These are phyloP conservation scores for Corticium candelabrum DNA, from an alignment of 37 sponge, comb jelly and placozoan species.

Conservation along the genomic window DNA sequence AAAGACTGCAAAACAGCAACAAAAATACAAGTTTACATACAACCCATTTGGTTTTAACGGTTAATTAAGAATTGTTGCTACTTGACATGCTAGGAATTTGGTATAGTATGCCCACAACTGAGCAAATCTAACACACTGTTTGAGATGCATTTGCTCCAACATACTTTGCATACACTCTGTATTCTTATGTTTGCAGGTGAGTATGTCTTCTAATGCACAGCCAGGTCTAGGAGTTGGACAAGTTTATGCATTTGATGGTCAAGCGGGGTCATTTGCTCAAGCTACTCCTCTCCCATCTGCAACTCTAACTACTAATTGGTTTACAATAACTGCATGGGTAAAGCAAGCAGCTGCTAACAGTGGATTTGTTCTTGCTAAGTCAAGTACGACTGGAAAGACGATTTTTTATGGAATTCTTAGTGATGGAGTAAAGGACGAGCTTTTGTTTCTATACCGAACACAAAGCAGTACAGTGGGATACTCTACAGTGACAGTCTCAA, in stretches of 20 bases:
- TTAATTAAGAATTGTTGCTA: no score
- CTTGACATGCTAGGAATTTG: no score
- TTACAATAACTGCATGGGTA: conserved; percentile 50
- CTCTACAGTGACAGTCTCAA: conserved; percentile 18
- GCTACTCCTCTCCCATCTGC: background rate
- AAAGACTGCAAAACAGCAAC: no score
- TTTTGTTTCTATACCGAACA: conserved; percentile 43
- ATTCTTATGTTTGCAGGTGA: no score
- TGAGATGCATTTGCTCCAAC: no score
- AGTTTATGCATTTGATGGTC: conserved; percentile 53
- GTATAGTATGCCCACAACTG: no score
- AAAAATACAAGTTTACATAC: no score
- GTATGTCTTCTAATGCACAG: no score
- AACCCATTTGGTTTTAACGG: no score
- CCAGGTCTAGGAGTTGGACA: no score
- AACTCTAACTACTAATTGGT: conserved; percentile 27
- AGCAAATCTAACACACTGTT: no score
- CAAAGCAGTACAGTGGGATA: conserved; percentile 40
- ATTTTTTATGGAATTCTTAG: conserved; percentile 28
- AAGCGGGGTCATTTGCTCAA: conserved; percentile 20
- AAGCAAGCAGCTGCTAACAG: conserved; percentile 36
- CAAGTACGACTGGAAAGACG: conserved; percentile 30
- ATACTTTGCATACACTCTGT: no score
- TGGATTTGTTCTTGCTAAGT: conserved; percentile 62
- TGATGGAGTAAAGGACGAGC: conserved; percentile 14